Conservation (phyloP, 2,797 vertebrate species). For the Sparidentex hasta region DNA sequence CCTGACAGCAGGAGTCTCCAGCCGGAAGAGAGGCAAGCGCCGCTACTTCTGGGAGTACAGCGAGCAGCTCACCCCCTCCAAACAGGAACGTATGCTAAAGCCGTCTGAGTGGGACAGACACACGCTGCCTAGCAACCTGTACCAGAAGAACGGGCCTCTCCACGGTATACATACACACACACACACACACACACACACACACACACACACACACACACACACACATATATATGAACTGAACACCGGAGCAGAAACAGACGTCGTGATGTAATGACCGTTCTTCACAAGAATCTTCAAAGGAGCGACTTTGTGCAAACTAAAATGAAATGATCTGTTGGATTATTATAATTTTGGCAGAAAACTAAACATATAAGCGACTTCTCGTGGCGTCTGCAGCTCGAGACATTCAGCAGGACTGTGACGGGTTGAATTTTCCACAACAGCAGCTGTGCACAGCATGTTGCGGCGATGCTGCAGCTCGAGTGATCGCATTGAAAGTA, state of each 20-base stretch:
- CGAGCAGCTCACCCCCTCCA: conserved; percentile 93
- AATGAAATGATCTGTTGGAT: not conserved
- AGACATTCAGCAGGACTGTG: not conserved
- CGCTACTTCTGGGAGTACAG: conserved; percentile 99
- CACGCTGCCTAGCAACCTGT: conserved; percentile 98
- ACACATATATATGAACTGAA: too few relatives aligned
- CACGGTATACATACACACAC: conserved; percentile 86
- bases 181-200: conserved; percentile 25
- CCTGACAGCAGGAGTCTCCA: conserved; percentile 91
- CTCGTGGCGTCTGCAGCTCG: not conserved
- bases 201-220: not conserved
- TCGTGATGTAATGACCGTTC: not conserved
- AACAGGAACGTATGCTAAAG: conserved; percentile 96
- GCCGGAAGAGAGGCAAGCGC: conserved; percentile 94
- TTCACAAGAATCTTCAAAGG: not conserved
- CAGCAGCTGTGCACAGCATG: conserved; percentile 35
- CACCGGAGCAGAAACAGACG: not conserved
- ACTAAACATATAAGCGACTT: not conserved
- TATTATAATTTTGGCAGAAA: not conserved
- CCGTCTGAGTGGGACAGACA: conserved; percentile 97
- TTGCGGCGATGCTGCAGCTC: conserved; percentile 6
- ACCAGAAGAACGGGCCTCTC: conserved; percentile 97
- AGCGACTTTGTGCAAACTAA: not conserved
- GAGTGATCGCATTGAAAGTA: conserved; percentile 16
- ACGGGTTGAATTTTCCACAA: conserved; percentile 6